Base-by-base conservation (phyloP, 2,113 vertebrate genomes). In the Brachypteracias leptosomus region DNA sequence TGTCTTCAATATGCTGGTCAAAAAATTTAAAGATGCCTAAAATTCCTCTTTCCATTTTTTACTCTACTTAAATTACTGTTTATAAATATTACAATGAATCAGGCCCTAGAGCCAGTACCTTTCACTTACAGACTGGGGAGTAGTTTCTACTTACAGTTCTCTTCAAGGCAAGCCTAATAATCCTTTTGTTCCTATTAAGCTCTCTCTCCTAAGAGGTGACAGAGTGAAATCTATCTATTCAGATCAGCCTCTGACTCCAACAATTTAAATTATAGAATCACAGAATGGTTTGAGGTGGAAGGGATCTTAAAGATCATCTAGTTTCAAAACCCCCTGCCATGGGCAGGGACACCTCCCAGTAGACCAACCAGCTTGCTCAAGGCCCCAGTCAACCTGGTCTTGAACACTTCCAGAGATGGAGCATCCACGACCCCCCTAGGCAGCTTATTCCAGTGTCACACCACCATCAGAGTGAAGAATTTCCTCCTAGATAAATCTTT, bases 51-150 rank as follows among this genome's bases (percentile, higher is more conserved):
- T 58, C 18, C 3, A 1, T 84, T 87, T 96, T 92, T 93, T 6
- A 57, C 24, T 95, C 71, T 61, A 51, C 21, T 74, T 95, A 88
- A 77, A 66, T 85, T 71, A 71, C 24, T 58, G 24, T 89, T 95
- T 79, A 65, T 76, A 90, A 90, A 88, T 63, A 90, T 47, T 78
- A 67, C 49, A 85, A 63, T 36, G 22, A 85, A 90, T 65, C 63
- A 82, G 62, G 55, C 26, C 74, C 67, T 62, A 66, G 61, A 96
- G 62, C 11, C 52, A 72, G 52, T 95, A 46, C 6, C 49, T 84
- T 78, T 68, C 58, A 42, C 38, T 80, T 58, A 36, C 22, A 58
- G 25, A 51, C 31, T 55, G 21, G 11, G 40, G 20, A 65, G 18
- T 35, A 59, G 24, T 84, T 96, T 68, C 68, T 87, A 42, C 57